Percentiles rank a stretch among this genome's conserved stretches.
Evolutionary conservation across 2,797 vertebrate species (phyloP).

Genomic region (Mormyrus proboscirostris): DNA sequence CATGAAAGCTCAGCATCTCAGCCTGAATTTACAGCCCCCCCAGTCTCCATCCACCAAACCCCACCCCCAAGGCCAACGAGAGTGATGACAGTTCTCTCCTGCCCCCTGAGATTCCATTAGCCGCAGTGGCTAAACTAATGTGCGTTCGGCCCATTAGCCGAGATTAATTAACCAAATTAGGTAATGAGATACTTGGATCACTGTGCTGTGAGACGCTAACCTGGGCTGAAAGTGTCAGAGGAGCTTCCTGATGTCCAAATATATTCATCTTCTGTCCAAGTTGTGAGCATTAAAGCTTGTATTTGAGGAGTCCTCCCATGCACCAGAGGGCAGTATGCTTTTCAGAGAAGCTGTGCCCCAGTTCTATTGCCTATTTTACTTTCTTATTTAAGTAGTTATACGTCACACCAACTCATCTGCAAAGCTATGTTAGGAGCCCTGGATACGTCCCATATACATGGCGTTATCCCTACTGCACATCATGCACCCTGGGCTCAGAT

Average conservation of each 20-base stretch:
- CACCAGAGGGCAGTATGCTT: conserved; percentile 3
- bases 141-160: neutral
- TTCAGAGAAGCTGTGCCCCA: neutral
- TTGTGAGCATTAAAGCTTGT: neutral
- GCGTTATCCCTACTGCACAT: neutral
- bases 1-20: neutral
- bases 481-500: neutral
- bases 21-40: neutral
- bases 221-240: conserved; percentile 4
- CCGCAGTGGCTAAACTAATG: neutral
- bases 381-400: neutral
- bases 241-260: neutral
- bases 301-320: neutral
- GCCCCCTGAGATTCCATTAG: conserved; percentile 7
- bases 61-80: neutral
- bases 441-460: neutral
- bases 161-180: conserved; percentile 9
- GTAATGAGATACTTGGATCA: neutral
- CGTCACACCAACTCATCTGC: neutral
- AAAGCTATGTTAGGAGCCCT: neutral
- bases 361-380: neutral
- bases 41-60: neutral
- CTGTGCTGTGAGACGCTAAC: neutral
- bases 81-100: neutral
- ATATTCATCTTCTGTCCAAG: neutral